phyloP scores from a whole-genome alignment of 2,797 vertebrate genomes.

The Gambelia wislizenii region DNA sequence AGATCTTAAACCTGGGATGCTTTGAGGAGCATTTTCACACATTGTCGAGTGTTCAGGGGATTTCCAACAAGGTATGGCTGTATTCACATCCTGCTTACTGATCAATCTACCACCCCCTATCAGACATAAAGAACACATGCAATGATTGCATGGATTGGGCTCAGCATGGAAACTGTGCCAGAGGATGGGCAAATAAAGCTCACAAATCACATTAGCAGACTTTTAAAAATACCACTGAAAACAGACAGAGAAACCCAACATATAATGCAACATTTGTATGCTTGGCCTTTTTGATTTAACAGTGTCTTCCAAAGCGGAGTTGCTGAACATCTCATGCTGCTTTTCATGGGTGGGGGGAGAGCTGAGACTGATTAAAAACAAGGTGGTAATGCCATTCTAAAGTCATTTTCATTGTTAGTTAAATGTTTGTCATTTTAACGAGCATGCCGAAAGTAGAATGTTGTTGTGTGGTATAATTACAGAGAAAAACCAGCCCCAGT shows the following conservation, averaged over 20 bases:
- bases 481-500: neutral
- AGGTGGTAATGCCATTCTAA: neutral
- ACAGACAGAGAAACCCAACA: neutral
- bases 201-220: neutral
- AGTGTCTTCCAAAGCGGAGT: neutral
- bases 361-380: neutral
- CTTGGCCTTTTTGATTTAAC: neutral
- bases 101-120: no score
- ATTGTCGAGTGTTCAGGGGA: no score
- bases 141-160: neutral
- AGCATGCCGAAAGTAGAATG: neutral
- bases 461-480: neutral
- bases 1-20: no score
- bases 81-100: no score
- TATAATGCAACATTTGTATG: neutral
- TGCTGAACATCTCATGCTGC: neutral
- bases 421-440: constrained; percentile 12
- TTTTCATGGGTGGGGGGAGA: neutral
- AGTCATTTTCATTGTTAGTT: constrained; percentile 1
- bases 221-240: neutral
- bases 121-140: neutral
- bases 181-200: neutral
- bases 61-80: no score
- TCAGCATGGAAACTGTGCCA: no score
- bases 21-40: no score